Evolutionary conservation across 2,888 invertebrate species (phyloP).

Genomic region (Oithona nana): DNA sequence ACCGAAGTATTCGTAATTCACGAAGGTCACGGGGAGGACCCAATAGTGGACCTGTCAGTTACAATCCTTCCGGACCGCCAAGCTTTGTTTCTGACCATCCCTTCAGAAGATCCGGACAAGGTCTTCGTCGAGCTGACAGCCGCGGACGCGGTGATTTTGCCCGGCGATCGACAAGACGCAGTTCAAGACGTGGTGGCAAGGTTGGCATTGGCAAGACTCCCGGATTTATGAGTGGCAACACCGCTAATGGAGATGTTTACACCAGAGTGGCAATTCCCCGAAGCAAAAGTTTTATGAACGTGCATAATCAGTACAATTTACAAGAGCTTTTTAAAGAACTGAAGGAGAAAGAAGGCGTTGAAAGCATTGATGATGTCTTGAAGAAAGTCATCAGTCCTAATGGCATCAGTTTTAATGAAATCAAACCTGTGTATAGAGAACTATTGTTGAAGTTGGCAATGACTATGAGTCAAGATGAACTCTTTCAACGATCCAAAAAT

Average conservation of each 20-base stretch:
- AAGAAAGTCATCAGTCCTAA: conserved; percentile 73
- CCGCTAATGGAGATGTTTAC: conserved; percentile 20
- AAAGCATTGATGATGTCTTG: conserved; percentile 50
- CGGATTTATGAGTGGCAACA: conserved; percentile 2
- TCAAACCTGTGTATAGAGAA: conserved; percentile 77
- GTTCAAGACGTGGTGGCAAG: not conserved
- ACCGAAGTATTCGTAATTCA: not conserved
- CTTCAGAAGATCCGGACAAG: not conserved
- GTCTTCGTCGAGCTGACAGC: not conserved
- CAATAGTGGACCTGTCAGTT: not conserved
- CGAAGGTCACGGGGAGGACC: not conserved
- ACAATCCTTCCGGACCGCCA: not conserved
- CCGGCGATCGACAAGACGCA: not conserved
- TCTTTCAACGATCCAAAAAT: conserved; percentile 68
- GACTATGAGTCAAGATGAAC: conserved; percentile 73
- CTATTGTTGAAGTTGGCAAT: conserved; percentile 66
- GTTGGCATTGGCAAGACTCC: not conserved
- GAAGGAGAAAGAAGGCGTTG: conserved; percentile 45
- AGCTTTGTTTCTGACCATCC: not conserved
- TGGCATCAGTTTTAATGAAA: conserved; percentile 79
- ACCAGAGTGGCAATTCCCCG: conserved; percentile 20
- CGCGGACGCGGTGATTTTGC: not conserved
- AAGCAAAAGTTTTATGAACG: conserved; percentile 32
- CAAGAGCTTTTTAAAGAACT: conserved; percentile 22
- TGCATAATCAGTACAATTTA: conserved; percentile 38